phyloP scores from a whole-genome alignment of 1,140 invertebrate species.

The Aphaenogaster rudis region DNA sequence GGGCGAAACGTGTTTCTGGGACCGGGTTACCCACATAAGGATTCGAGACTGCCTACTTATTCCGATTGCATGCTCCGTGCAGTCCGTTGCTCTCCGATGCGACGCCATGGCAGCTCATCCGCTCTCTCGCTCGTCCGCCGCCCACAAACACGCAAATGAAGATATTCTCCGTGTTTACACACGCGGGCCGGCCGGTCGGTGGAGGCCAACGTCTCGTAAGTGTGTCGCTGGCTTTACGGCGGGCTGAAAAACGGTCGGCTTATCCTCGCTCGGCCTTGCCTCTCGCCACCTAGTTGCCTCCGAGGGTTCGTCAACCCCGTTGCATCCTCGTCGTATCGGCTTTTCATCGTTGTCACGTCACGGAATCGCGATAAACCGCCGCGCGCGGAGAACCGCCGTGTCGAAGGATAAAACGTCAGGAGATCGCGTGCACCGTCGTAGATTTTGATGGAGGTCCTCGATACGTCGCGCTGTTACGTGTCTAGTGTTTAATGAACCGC shows the following conservation, averaged over 20 bases:
- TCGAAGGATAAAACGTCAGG: constrained; percentile 29
- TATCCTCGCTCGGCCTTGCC: constrained; percentile 68
- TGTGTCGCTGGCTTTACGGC: constrained; percentile 68
- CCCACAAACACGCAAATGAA: constrained; percentile 78
- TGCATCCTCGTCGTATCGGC: constrained; percentile 40
- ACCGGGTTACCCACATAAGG: constrained; percentile 80
- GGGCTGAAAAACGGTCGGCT: constrained; percentile 70
- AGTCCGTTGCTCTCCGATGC: constrained; percentile 51
- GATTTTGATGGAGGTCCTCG: constrained; percentile 42
- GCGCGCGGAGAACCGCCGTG: constrained; percentile 4
- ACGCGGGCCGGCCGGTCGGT: constrained; percentile 37
- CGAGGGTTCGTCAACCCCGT: constrained; percentile 67
- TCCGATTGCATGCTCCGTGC: constrained; percentile 68
- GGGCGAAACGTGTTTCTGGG: constrained; percentile 79
- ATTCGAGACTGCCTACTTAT: constrained; percentile 78
- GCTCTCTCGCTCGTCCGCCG: constrained; percentile 38
- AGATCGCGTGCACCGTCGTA: constrained; percentile 31
- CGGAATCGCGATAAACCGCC: constrained; percentile 44
- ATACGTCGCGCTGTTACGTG: constrained; percentile 48
- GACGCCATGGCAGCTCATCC: constrained; percentile 40
- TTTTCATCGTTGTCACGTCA: constrained; percentile 46
- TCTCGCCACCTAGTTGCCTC: constrained; percentile 49
- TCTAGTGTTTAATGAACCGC: constrained; percentile 43
- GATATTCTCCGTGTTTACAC: constrained; percentile 78
- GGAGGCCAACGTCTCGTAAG: constrained; percentile 77